These are phyloP conservation scores for Coregonus sp. DNA, from an alignment of 2,797 vertebrate genomes.

Conservation along the genomic window DNA sequence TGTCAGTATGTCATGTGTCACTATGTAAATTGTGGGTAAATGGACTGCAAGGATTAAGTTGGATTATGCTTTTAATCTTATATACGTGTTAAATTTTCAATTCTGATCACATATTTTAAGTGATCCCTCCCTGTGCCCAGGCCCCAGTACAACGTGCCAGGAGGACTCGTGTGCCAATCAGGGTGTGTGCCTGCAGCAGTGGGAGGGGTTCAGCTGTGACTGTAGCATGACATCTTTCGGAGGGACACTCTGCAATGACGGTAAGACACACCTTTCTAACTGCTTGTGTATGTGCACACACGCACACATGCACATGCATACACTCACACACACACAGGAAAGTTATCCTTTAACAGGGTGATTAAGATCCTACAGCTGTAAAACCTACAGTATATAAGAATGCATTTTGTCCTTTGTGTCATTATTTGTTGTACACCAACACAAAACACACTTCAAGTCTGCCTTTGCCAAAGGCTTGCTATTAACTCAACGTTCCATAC, in stretches of 20 bases:
- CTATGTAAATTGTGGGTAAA: background rate
- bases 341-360: background rate
- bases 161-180: slow-evolving; percentile 98
- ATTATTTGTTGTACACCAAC: background rate
- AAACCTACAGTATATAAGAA: background rate
- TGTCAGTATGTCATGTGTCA: background rate
- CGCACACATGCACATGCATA: background rate
- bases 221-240: slow-evolving; percentile 99
- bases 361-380: background rate
- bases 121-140: slow-evolving; percentile 71
- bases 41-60: background rate
- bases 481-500: background rate
- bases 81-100: background rate
- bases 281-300: background rate
- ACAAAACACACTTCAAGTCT: background rate
- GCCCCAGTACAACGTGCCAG: slow-evolving; percentile 96
- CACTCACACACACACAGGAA: background rate
- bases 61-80: background rate
- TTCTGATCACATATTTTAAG: background rate
- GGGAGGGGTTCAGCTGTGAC: slow-evolving; percentile 98
- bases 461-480: background rate
- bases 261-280: slow-evolving; percentile 75
- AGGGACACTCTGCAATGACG: slow-evolving; percentile 92
- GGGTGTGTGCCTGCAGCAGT: slow-evolving; percentile 96
- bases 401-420: background rate